These are phyloP conservation scores for Ceratoteleas bidentatus DNA, from an alignment of 1,140 invertebrate genomes.

Conservation along the genomic window DNA sequence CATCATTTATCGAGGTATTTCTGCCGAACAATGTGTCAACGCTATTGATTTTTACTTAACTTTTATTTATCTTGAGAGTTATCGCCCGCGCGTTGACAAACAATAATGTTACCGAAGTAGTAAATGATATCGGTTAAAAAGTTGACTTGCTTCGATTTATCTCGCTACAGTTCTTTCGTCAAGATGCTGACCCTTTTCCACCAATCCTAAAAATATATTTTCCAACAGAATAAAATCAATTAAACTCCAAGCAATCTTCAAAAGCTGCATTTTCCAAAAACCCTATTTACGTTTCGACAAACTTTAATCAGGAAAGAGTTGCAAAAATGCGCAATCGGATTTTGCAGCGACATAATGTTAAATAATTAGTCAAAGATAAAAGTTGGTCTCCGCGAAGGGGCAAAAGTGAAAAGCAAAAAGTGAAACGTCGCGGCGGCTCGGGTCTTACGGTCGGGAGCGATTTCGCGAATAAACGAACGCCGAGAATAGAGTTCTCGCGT, in stretches of 20 bases:
- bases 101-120: background rate
- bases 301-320: too few relatives aligned
- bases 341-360: too few relatives aligned
- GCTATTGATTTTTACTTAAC: slow-evolving; percentile 20
- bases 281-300: too few relatives aligned
- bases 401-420: background rate
- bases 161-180: too few relatives aligned
- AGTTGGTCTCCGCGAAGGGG: too few relatives aligned
- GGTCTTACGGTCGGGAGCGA: slow-evolving; percentile 1
- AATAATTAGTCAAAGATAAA: too few relatives aligned
- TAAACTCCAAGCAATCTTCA: too few relatives aligned
- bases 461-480: slow-evolving; percentile 53
- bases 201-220: too few relatives aligned
- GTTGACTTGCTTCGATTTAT: background rate
- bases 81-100: background rate
- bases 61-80: slow-evolving; percentile 19
- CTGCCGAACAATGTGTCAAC: slow-evolving; percentile 8
- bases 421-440: background rate
- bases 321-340: too few relatives aligned
- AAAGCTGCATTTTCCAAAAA: too few relatives aligned
- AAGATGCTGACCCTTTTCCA: too few relatives aligned
- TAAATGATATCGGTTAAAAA: slow-evolving; percentile 2
- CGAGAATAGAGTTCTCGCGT: slow-evolving; percentile 71
- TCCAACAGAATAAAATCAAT: too few relatives aligned
- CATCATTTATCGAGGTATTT: slow-evolving; percentile 8